Evolutionary conservation across 2,888 invertebrate species (phyloP), one percentile per base, ranked within the genome.

Genomic region (Agrotis ipsilon): DNA sequence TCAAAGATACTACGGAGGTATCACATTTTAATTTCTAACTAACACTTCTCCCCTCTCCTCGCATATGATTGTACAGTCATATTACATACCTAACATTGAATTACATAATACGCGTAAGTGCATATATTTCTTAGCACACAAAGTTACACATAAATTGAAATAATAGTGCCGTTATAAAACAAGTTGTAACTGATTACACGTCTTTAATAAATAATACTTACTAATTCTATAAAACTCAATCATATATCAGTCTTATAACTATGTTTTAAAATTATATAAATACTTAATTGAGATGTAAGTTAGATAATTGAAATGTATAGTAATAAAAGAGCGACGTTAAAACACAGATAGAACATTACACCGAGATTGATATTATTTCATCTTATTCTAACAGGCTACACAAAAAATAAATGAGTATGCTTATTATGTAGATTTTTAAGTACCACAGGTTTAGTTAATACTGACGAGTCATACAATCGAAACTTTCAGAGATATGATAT

Each of bases 181-280:
- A 84, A 83, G 71, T 77, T 72, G 78, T 77, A 86, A 86, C 81
- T 24, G 55, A 74, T 76, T 76, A 80, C 68, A 85, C 73, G 69
- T 72, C 66, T 72, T 78, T 66, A 87, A 90, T 66, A 87, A 90
- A 87, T 77, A 82, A 84, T 83, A 75, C 62, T 77, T 76, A 80
- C 81, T 77, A 85, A 78, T 73, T 68, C 87, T 89, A 87, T 84
- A 86, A 78, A 93, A 93, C 88, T 84, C 90, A 94, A 93, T 88
- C 88, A 88, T 93, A 92, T 82, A 92, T 95, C 95, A 95, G 95
- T 96, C 95, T 96, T 95, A 95, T 94, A 92, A 90, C 94, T 95
- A 95, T 92, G 86, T 89, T 90, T 89, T 89, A 64, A 73, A 84
- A 90, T 91, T 91, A 91, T 89, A 86, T 80, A 86, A 86, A 84